Conservation (phyloP, 2,888 invertebrate species). For the Cerastis leucographa region DNA sequence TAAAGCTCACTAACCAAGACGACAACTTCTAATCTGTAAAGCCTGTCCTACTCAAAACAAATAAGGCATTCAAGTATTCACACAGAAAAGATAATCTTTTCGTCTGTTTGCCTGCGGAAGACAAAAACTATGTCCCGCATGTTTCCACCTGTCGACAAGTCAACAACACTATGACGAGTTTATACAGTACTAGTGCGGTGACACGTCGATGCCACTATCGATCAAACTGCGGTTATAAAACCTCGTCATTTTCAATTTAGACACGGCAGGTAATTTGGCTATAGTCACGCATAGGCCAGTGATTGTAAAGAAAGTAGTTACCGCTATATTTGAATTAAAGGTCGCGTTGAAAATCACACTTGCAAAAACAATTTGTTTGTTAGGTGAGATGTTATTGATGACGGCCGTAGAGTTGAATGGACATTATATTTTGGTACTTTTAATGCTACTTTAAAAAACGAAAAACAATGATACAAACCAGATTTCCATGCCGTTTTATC, state of each 20-base stretch:
- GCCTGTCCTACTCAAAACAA: constrained; percentile 15
- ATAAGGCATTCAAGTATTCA: constrained; percentile 30
- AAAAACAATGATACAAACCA: background rate
- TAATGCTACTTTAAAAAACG: background rate
- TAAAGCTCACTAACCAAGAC: background rate
- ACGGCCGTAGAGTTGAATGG: background rate
- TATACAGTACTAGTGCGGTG: constrained; percentile 58
- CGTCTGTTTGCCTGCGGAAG: constrained; percentile 56
- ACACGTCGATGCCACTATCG: constrained; percentile 18
- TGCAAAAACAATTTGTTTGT: constrained; percentile 14
- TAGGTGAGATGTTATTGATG: background rate
- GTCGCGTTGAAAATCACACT: constrained; percentile 18
- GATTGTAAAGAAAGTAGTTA: constrained; percentile 41
- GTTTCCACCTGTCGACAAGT: constrained; percentile 78
- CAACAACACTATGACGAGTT: constrained; percentile 75
- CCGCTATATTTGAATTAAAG: constrained; percentile 32
- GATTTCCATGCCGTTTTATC: background rate
- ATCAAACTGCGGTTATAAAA: constrained; percentile 26
- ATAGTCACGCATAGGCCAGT: constrained; percentile 48
- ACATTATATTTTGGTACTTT: background rate
- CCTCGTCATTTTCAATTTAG: constrained; percentile 27
- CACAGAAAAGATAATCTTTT: constrained; percentile 50
- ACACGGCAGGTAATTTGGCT: constrained; percentile 24
- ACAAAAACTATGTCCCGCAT: constrained; percentile 71
- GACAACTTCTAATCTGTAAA: constrained; percentile 13